Percentiles rank a stretch among this genome's conserved stretches.
Evolutionary conservation across 2,797 vertebrate genomes (phyloP).

Genomic region (Falco novaeseelandiae): DNA sequence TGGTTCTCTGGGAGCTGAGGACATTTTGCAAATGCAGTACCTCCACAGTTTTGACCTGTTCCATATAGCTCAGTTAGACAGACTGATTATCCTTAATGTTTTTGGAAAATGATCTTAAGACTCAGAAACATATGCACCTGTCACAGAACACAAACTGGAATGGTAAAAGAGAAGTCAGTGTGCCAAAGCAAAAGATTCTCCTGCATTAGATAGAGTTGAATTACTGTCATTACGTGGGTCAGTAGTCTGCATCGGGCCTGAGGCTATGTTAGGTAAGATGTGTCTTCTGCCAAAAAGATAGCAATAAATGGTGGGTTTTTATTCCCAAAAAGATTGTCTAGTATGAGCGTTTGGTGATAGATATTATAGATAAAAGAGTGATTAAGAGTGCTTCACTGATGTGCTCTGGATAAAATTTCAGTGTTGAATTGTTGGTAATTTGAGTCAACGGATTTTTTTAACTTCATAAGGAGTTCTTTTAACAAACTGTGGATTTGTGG

Average conservation of each 20-base stretch:
- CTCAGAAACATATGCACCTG: neutral
- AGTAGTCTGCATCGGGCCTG: neutral
- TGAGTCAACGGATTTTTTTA: neutral
- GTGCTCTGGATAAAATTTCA: neutral
- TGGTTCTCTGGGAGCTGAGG: neutral
- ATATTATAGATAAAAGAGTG: neutral
- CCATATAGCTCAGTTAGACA: neutral
- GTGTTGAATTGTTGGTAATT: neutral
- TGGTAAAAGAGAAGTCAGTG: neutral
- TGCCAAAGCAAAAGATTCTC: neutral
- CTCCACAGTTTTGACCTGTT: neutral
- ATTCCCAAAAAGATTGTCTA: neutral
- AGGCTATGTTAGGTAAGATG: neutral
- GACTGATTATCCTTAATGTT: neutral
- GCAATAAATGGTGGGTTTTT: neutral
- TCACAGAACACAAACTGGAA: neutral
- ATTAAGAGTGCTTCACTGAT: neutral
- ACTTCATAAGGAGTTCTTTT: neutral
- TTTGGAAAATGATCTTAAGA: neutral
- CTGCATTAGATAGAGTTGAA: neutral
- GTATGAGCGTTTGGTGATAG: neutral
- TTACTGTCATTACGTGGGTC: neutral
- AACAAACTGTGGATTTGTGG: neutral
- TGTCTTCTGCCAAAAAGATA: neutral
- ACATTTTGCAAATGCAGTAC: neutral